Base-by-base conservation (phyloP, 2,888 invertebrate species). In the Creontiades dilutus region DNA sequence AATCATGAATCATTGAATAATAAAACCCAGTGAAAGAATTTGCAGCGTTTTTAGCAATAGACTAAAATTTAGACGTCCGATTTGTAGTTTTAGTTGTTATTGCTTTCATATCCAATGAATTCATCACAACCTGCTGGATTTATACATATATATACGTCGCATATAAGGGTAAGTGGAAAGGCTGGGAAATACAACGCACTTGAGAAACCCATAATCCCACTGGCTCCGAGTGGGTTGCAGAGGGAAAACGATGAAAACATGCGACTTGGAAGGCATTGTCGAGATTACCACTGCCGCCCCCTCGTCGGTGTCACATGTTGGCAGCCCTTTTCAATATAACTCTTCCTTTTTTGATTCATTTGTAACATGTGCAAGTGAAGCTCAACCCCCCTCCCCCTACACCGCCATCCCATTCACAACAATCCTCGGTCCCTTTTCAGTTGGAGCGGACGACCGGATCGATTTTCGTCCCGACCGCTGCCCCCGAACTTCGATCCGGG, bases 301-400 rank as follows among this genome's bases (percentile, higher is more conserved):
- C 76, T 47, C 76, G 61, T 23, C 48, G 68, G 86, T 86, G 86
- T 86, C 86, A 86, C 86, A 47, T 86, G 86, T 86, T 75, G 68
- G 68, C 75, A 68, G 76, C 68, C 86, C 86, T 76, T 86, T 86
- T 86, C 86, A 86, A 86, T 86, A 86, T 86, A 86, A 86, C 86
- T 86, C 86, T 37, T 86, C 76, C 76, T 86, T 86, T 86, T 86
- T 86, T 86, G 68, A 86, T 86, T 86, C 86, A 86, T 86, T 86
- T 86, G 86, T 76, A 86, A 86, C 86, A 86, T 86, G 86, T 86
- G 86, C 86, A 76, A 75, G 47, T 86, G 86, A 86, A 86, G 86
- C 68, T 37, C 23, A 68, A 14, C 48, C 55, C 86, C 48, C 47
- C 86, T 37, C 9, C 84, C 84, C 28, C 52, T 37, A n/a, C 37